A percentile compares a stretch with the other conserved stretches of the same genome.
phyloP scores from a whole-genome alignment of 2,888 invertebrate species.

The Pharmacophagus antenor region DNA sequence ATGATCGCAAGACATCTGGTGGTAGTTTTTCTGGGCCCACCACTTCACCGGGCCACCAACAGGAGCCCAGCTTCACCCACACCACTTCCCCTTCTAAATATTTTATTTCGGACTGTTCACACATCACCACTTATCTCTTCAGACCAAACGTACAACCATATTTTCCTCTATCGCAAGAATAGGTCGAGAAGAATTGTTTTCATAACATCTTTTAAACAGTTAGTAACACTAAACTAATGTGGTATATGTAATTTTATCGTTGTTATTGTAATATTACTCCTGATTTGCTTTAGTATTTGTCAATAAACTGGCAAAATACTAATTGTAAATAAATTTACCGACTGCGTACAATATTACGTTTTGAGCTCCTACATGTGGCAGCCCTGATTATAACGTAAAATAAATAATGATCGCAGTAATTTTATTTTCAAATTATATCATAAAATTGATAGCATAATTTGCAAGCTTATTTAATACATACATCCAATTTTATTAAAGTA shows the following conservation, averaged over 20 bases:
- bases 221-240: conserved; percentile 38
- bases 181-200: conserved; percentile 63
- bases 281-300: conserved; percentile 56
- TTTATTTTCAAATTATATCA: neutral
- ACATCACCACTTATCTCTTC: conserved; percentile 80
- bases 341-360: conserved; percentile 76
- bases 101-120: conserved; percentile 84
- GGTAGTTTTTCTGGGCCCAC: conserved; percentile 83
- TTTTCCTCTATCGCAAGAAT: conserved; percentile 55
- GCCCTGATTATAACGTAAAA: conserved; percentile 45
- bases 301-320: conserved; percentile 76
- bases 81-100: conserved; percentile 89
- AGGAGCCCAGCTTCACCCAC: conserved; percentile 90
- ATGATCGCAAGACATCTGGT: conserved; percentile 83
- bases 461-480: neutral
- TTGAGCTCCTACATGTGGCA: conserved; percentile 55
- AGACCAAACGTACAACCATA: conserved; percentile 75
- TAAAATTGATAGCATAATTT: neutral
- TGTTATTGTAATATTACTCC: conserved; percentile 38
- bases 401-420: conserved; percentile 1
- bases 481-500: neutral
- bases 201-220: conserved; percentile 53
- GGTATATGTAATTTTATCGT: conserved; percentile 40
- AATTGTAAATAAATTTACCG: conserved; percentile 77
- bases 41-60: conserved; percentile 94